These are phyloP conservation scores for Pandemis corylana DNA, from an alignment of 2,888 invertebrate species.

Conservation along the genomic window DNA sequence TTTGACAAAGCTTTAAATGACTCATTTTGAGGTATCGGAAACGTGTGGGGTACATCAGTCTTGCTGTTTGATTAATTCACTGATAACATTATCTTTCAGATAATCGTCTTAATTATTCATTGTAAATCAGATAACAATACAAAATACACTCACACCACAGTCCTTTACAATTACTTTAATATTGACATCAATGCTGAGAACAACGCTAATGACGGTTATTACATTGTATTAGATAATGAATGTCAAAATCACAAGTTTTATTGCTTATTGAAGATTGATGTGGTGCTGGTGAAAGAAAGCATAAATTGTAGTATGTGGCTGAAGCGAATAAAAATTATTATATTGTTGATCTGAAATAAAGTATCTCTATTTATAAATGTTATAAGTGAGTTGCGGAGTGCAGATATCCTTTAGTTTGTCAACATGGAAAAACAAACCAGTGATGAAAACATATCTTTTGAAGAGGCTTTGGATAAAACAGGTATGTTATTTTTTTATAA, in stretches of 20 bases:
- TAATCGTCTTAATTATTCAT: neutral
- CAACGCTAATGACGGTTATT: neutral
- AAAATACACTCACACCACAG: neutral
- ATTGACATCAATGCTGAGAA: neutral
- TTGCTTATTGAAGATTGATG: no score
- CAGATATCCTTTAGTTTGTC: neutral
- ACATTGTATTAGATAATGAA: neutral
- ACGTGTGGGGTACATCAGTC: neutral
- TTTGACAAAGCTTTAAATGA: neutral
- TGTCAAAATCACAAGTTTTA: no score
- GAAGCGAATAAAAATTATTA: neutral
- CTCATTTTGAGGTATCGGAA: neutral
- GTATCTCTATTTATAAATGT: neutral
- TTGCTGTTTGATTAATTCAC: neutral
- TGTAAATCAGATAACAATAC: neutral
- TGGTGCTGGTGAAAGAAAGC: no score
- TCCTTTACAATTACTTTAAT: neutral
- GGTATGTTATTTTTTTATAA: constrained; percentile 31
- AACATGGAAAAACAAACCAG: neutral
- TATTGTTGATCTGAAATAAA: neutral
- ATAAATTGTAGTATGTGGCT: no score
- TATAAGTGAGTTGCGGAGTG: neutral
- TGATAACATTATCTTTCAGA: neutral
- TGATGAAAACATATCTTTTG: constrained; percentile 33
- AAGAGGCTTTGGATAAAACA: constrained; percentile 43